These are phyloP conservation scores for Drosophila carrolli DNA, from an alignment of 1,140 invertebrate genomes.

Conservation along the genomic window DNA sequence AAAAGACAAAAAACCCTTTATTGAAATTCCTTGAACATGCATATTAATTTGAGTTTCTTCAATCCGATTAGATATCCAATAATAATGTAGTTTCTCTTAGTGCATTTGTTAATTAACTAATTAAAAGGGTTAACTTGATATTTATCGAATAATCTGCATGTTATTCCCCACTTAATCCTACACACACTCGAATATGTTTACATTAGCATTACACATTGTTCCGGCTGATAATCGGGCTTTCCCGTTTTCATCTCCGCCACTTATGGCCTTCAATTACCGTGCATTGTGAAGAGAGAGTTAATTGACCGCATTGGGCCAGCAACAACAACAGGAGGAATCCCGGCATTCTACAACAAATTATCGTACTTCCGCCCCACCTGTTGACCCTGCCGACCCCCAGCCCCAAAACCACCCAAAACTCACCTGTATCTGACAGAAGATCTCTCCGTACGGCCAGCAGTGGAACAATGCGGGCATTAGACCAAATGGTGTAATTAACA, in stretches of 20 bases:
- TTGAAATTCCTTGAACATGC: no score
- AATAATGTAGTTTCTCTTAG: neutral
- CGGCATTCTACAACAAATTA: conserved; percentile 42
- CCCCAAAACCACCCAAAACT: conserved; percentile 38
- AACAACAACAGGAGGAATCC: conserved; percentile 5
- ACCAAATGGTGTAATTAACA: conserved; percentile 92
- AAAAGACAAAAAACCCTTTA: no score
- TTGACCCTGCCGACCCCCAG: neutral
- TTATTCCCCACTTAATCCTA: neutral
- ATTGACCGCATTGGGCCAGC: conserved; percentile 25
- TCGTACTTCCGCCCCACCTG: conserved; percentile 28
- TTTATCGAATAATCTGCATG: no score
- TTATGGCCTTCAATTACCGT: conserved; percentile 32
- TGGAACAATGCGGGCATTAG: conserved; percentile 92
- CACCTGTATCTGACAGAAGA: conserved; percentile 95
- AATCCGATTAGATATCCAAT: no score
- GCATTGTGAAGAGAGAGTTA: conserved; percentile 27
- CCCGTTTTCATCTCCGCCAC: conserved; percentile 6
- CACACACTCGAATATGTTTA: neutral
- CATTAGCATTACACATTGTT: conserved; percentile 25
- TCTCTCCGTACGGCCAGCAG: conserved; percentile 95
- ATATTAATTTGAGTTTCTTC: no score
- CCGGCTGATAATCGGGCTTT: conserved; percentile 9
- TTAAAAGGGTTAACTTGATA: neutral
- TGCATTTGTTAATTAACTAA: neutral